Conservation (phyloP, 2,888 invertebrate genomes). For the Xylota segnis region DNA sequence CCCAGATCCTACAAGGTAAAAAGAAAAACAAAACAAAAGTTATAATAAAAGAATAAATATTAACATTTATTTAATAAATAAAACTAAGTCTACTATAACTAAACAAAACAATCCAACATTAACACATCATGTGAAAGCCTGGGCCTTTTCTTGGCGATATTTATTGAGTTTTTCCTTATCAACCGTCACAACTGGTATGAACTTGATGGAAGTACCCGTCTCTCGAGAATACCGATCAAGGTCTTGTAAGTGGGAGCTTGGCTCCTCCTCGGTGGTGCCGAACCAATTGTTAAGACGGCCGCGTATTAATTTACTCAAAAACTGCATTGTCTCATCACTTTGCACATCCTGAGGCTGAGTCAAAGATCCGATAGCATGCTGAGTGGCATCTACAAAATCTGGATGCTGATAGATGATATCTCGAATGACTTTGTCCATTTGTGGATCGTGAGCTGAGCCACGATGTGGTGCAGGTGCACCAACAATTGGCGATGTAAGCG, state of each 20-base stretch:
- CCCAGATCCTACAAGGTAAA: constrained; percentile 55
- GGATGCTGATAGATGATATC: constrained; percentile 81
- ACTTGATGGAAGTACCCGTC: constrained; percentile 58
- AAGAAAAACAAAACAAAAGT: constrained; percentile 36
- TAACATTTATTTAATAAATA: constrained; percentile 63
- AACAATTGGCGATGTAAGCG: neutral
- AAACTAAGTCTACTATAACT: constrained; percentile 57
- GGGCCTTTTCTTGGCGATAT: constrained; percentile 31
- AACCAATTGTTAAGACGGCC: constrained; percentile 80
- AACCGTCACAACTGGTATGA: constrained; percentile 66
- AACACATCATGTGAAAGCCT: neutral
- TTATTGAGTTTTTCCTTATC: constrained; percentile 37
- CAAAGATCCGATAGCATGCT: constrained; percentile 78
- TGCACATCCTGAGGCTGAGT: constrained; percentile 80
- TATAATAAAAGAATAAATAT: constrained; percentile 24
- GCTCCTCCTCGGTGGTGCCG: constrained; percentile 29
- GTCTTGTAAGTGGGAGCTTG: constrained; percentile 34
- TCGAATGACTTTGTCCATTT: constrained; percentile 81
- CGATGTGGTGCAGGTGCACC: constrained; percentile 77
- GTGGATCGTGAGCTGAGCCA: constrained; percentile 77
- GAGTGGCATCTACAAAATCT: constrained; percentile 79
- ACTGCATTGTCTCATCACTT: constrained; percentile 79
- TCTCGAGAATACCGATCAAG: constrained; percentile 57
- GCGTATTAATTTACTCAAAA: constrained; percentile 80
- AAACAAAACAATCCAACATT: constrained; percentile 22